Conservation (phyloP, 2,888 invertebrate species). For the Drosophila antonietae region DNA sequence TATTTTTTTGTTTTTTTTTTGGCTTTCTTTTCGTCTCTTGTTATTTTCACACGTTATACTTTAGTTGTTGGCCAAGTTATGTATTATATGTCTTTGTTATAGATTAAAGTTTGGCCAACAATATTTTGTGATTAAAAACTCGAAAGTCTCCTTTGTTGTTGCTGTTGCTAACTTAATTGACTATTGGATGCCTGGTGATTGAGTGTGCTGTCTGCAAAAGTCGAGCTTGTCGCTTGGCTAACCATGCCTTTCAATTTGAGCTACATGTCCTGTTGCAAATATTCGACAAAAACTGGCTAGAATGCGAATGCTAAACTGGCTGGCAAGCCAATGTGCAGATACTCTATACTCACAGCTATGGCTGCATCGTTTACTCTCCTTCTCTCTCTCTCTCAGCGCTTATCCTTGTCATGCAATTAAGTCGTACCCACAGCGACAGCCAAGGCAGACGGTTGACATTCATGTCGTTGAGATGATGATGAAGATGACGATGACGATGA, state of each 20-base stretch:
- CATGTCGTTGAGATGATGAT: constrained; percentile 30
- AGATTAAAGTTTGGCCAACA: neutral
- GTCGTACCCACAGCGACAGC: constrained; percentile 34
- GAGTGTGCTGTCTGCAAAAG: constrained; percentile 12
- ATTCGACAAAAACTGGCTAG: constrained; percentile 2
- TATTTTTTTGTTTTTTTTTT: neutral
- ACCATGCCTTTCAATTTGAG: neutral
- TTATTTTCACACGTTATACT: neutral
- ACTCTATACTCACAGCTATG: too few relatives aligned
- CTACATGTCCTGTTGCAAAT: neutral
- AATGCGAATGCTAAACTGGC: too few relatives aligned
- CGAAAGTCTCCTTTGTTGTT: neutral
- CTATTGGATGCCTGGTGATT: neutral
- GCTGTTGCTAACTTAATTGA: neutral
- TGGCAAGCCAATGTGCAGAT: neutral
- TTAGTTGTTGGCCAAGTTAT: constrained; percentile 10
- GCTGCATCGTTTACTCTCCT: neutral
- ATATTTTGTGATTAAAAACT: neutral
- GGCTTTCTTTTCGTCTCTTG: neutral
- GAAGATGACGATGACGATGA: constrained; percentile 19
- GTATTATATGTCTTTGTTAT: neutral
- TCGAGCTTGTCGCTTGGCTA: constrained; percentile 9
- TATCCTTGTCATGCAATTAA: constrained; percentile 54
- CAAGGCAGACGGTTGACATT: constrained; percentile 41
- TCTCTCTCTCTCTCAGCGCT: constrained; percentile 15